Evolutionary conservation across 2,113 vertebrate species (phyloP).

Genomic region (Dermatemys mawii): DNA sequence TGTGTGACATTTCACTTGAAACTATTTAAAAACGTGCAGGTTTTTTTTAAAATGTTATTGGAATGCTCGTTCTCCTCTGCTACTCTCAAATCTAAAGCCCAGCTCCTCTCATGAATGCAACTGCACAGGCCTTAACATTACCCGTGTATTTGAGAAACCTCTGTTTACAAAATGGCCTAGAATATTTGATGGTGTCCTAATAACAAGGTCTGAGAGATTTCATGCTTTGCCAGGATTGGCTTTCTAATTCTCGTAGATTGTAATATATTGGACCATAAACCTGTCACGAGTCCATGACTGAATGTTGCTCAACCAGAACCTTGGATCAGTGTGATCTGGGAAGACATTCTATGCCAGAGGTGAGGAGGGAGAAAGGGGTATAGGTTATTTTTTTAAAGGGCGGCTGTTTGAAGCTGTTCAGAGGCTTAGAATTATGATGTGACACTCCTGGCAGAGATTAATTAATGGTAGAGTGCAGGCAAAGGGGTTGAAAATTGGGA

Average conservation of each 20-base stretch:
- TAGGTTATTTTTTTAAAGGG: neutral
- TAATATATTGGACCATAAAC: neutral
- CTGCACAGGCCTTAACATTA: neutral
- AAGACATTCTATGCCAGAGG: neutral
- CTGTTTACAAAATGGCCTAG: neutral
- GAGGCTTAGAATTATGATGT: neutral
- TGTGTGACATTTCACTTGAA: neutral
- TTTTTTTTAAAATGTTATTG: rapidly evolving
- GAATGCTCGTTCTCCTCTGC: neutral
- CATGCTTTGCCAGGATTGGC: neutral
- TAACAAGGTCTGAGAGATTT: rapidly evolving
- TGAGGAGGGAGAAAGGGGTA: neutral
- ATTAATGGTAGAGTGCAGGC: neutral
- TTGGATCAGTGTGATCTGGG: neutral
- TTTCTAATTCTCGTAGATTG: rapidly evolving
- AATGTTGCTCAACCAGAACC: neutral
- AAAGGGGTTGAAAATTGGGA: neutral
- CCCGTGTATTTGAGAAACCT: neutral
- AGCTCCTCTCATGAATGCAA: neutral
- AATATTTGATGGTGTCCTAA: rapidly evolving
- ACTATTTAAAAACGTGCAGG: rapidly evolving
- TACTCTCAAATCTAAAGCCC: neutral
- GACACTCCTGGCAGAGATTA: neutral
- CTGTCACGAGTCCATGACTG: rapidly evolving
- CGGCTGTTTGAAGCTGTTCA: neutral